Evolutionary conservation across 1,140 invertebrate genomes (phyloP).

Genomic region (Hetaerina americana): DNA sequence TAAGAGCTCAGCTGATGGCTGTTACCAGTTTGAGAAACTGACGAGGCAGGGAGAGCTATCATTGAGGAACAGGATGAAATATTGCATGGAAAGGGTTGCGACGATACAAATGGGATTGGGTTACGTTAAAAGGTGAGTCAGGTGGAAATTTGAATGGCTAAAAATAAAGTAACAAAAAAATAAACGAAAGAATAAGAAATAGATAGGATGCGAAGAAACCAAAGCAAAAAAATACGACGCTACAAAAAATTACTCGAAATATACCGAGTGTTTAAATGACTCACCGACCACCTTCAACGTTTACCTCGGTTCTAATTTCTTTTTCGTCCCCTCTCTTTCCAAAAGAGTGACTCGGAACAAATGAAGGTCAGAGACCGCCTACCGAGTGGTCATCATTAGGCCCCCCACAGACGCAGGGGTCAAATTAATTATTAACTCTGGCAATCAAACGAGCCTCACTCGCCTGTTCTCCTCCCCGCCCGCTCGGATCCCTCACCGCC

Average conservation of each 20-base stretch:
- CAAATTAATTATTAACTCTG: background rate
- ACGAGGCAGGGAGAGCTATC: too few species aligned
- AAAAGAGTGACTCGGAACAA: background rate
- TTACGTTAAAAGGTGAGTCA: too few species aligned
- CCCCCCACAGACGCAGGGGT: background rate
- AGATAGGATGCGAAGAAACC: too few species aligned
- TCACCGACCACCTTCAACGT: background rate
- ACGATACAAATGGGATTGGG: background rate
- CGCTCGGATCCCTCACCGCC: too few species aligned
- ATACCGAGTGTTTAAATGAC: too few species aligned
- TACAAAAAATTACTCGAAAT: too few species aligned
- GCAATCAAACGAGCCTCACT: too few species aligned
- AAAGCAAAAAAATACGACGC: too few species aligned
- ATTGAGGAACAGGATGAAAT: background rate
- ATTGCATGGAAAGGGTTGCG: background rate
- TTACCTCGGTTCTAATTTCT: background rate
- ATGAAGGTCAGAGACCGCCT: background rate
- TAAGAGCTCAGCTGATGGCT: too few species aligned
- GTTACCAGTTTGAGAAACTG: too few species aligned
- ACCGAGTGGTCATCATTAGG: background rate
- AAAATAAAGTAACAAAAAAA: background rate
- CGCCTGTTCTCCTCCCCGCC: too few species aligned
- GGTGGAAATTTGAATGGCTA: background rate
- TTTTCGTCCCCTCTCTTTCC: background rate
- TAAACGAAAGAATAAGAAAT: background rate